A percentile compares a stretch with the other conserved stretches of the same genome.
Conservation (phyloP, 2,797 vertebrate species). For the Taeniopygia guttata region DNA sequence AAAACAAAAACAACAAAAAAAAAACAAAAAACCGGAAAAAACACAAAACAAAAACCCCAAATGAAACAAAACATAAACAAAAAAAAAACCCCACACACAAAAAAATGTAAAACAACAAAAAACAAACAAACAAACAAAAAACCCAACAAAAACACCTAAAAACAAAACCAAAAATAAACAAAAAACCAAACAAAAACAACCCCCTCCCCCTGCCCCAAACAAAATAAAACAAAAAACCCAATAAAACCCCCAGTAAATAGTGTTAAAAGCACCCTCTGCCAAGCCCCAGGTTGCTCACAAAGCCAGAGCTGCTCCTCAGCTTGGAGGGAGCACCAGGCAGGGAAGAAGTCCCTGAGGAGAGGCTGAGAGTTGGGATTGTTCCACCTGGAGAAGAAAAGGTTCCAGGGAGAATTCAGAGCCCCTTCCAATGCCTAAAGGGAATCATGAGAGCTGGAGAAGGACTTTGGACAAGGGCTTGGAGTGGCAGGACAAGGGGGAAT, state of each 20-base stretch:
- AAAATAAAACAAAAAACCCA: too few relatives aligned
- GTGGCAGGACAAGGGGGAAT: neutral
- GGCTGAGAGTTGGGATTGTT: neutral
- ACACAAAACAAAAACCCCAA: neutral
- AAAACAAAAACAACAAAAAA: too few relatives aligned
- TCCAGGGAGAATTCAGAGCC: neutral
- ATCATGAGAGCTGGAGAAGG: neutral
- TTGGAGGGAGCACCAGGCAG: neutral
- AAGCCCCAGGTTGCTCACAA: rapidly evolving
- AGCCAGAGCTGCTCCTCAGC: neutral
- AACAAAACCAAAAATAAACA: too few relatives aligned
- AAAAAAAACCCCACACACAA: too few relatives aligned
- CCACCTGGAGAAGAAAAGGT: neutral
- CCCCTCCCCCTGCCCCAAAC: too few relatives aligned
- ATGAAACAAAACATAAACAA: too few relatives aligned
- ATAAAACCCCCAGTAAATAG: too few relatives aligned
- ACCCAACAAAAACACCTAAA: too few relatives aligned
- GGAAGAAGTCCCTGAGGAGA: neutral
- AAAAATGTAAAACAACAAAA: too few relatives aligned
- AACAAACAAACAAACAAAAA: too few relatives aligned
- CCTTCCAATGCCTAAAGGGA: neutral
- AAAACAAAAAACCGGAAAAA: too few relatives aligned
- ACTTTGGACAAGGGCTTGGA: neutral
- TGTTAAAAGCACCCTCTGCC: neutral
- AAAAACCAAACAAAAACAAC: too few relatives aligned